Evolutionary conservation across 2,113 vertebrate genomes (phyloP), one percentile per base, ranked within the genome.

Genomic region (Halichoeres trimaculatus): DNA sequence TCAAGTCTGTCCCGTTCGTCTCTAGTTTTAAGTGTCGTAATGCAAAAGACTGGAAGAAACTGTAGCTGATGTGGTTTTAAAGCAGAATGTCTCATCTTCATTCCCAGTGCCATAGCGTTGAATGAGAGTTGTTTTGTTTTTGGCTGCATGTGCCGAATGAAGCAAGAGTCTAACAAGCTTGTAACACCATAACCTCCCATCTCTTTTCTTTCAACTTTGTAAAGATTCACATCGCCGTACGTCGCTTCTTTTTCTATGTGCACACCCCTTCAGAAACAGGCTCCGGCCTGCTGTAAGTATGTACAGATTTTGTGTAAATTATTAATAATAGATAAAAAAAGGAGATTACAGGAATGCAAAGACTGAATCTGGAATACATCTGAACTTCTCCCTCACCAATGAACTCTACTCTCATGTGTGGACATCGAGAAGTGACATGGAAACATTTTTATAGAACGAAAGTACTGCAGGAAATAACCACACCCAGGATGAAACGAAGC

Each of bases 231-330:
- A 23, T 79, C 72, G 63, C 36, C 70, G 68, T 35, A 16, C 16
- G 54, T 85, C 74, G 63, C 74, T 82, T 79, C 40, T 70, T 79
- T 76, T 77, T 80, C 48, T 85, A 62, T 85, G 63, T 85, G 80
- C 74, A 78, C 83, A 78, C 84, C 78, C 56, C 69, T 69, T 88
- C 53, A 83, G 64, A 80, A 86, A 87, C 82, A 9, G 88, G 90
- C 88, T 68, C 51, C 62, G 52, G 80, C 88, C 67, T 85, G 76
- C 74, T 96, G 94, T 95, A 95, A 95, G 91, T 95, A 93, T 95
- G 95, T 96, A 96, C 93, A 96, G 94, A 93, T 90, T 78, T 89
- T 88, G 59, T 90, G 90, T 96, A 95, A 96, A 89, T 95, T 95
- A 95, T 93, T 94, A 87, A 85, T 94, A 87, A 85, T 58, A 76